Evolutionary conservation across 2,113 vertebrate species (phyloP), one percentile per base, ranked within the genome.

Genomic region (Xiphias gladius): DNA sequence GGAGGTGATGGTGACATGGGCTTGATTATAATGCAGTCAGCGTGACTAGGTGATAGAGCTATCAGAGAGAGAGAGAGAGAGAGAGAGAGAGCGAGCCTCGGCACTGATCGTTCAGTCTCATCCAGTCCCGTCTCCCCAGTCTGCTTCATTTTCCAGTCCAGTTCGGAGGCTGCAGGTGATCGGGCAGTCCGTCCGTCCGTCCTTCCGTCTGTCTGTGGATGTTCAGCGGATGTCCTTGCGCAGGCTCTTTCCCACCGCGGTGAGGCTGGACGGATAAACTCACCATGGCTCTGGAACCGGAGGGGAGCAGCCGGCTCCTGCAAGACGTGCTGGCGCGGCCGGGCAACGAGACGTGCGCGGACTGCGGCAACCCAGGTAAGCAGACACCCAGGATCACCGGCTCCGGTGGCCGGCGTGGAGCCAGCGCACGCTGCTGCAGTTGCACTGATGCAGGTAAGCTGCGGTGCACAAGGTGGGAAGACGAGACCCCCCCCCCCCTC

Each of bases 341-440:
- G 19, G 93, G 88, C 48, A 94, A 94, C 88, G 92, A 86, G 10
- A 85, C 81, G 65, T 94, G 94, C 65, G 93, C 92, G 20, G 93
- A 94, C 91, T 94, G 94, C 94, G 94, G 92, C 85, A 94, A 94
- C 62, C 91, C 94, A 93, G 94, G 94, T 94, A 85, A 57, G 61
- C 0, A 9, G 32, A 52, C 1, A 9, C 48, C 58, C 43, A 1
- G 1, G 11, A 59, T 9, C 28, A 7, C 10, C 5, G 14, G 24
- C 55, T 28, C 54, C 58, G 63, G 35, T 0, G 37, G 28, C 26
- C 11, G 50, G 13, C 6, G 19, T 37, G 58, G 30, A 66, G 39
- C 2, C 39, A 9, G 46, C 7, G 68, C 67, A 14, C 30, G 82
- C 28, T 26, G 32, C 41, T 20, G 59, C 28, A 61, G 26, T 10